phyloP scores from a whole-genome alignment of 92 coral and sea anemone species.

The Diadumene lineata region DNA sequence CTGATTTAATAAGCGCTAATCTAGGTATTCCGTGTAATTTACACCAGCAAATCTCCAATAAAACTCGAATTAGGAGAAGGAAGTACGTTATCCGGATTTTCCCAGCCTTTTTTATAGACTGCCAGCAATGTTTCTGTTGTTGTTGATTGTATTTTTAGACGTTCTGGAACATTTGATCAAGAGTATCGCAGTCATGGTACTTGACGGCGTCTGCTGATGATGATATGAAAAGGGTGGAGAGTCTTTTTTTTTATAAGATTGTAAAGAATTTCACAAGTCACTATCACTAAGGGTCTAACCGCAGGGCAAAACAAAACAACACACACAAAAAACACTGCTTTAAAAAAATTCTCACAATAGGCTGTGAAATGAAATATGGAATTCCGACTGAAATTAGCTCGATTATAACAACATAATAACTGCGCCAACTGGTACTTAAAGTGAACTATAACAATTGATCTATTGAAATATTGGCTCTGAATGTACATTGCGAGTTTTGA shows the following conservation, averaged over 20 bases:
- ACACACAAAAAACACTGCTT: too few species aligned
- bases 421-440: too few species aligned
- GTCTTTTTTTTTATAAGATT: neutral
- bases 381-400: neutral
- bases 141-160: neutral
- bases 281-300: neutral
- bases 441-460: too few species aligned
- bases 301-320: neutral
- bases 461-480: too few species aligned
- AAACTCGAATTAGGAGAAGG: constrained; percentile 7
- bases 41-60: constrained; percentile 13
- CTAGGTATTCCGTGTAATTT: constrained; percentile 1
- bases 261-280: neutral
- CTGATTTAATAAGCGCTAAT: neutral
- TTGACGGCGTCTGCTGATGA: neutral
- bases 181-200: neutral
- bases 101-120: neutral
- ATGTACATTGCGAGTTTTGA: neutral
- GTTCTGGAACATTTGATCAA: constrained; percentile 4
- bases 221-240: neutral
- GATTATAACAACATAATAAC: neutral
- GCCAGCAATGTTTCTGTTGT: neutral
- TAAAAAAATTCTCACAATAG: too few species aligned
- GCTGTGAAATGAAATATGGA: neutral
- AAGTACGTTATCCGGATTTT: neutral